A percentile compares a stretch with the other conserved stretches of the same genome.
phyloP scores from a whole-genome alignment of 2,888 invertebrate species.

The Macropis europaea region DNA sequence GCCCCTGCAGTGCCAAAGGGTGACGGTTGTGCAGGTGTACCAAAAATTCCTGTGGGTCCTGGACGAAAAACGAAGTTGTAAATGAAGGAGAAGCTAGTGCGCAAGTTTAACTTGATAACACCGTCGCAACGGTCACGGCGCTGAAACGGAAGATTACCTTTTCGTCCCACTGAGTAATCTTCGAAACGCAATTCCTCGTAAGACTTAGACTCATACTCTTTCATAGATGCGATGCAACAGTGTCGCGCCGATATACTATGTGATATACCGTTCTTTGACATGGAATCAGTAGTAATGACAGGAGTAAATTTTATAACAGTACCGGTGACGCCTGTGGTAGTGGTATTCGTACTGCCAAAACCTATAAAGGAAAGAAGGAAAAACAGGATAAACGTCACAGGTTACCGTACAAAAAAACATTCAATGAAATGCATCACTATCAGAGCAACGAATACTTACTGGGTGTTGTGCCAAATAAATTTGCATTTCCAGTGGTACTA shows the following conservation, averaged over 20 bases:
- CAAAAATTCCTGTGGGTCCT: conserved; percentile 81
- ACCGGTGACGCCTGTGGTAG: conserved; percentile 82
- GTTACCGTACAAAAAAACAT: neutral
- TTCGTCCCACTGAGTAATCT: conserved; percentile 94
- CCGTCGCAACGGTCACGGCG: too few species aligned
- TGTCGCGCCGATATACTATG: conserved; percentile 95
- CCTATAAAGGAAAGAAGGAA: conserved; percentile 54
- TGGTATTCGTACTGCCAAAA: conserved; percentile 70
- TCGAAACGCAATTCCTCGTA: conserved; percentile 96
- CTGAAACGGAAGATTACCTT: conserved; percentile 85
- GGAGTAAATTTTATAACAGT: conserved; percentile 93
- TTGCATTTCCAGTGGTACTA: conserved; percentile 80
- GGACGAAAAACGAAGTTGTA: neutral
- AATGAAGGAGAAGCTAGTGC: neutral
- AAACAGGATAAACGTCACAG: neutral
- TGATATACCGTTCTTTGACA: conserved; percentile 92
- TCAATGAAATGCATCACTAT: neutral
- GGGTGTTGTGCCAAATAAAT: conserved; percentile 78
- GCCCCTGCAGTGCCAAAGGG: conserved; percentile 80
- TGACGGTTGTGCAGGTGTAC: conserved; percentile 74
- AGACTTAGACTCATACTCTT: conserved; percentile 97
- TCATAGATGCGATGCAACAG: conserved; percentile 99
- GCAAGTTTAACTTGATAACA: too few species aligned
- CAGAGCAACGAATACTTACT: conserved; percentile 50
- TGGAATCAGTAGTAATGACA: conserved; percentile 93